Evolutionary conservation across 2,113 vertebrate genomes (phyloP), one percentile per base, ranked within the genome.

Genomic region (Dissostichus mawsoni): DNA sequence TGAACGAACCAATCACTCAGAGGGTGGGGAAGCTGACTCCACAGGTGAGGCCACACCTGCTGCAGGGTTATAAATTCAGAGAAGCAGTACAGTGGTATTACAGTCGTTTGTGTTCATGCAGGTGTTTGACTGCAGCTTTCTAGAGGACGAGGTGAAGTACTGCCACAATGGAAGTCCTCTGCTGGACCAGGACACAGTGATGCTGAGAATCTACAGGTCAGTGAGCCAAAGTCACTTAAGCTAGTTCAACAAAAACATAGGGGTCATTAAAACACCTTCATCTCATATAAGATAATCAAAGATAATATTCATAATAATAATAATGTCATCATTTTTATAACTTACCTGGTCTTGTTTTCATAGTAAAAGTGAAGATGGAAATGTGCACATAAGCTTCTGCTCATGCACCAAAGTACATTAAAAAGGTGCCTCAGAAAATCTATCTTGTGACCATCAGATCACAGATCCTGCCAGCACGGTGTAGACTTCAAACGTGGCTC

Each of bases 81-180:
- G 45, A 29, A 64, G 7, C 41, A 9, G 64, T 7, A 6, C 45
- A 16, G 29, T 5, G 29, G 1, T 3, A 17, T 72, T 5, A 45
- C 25, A 11, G 81, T 14, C 8, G 62, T 23, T 57, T 23, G 74
- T 18, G 51, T 88, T 59, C 36, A 41, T 80, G 67, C 70, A 95
- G 92, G 93, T 95, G 61, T 94, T 96, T 83, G 93, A 95, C 86
- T 96, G 93, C 65, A 76, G 81, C 61, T 95, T 96, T 68, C 86
- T 93, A 11, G 75, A 93, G 3, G 75, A 91, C 4, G 93, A 96
- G 72, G 90, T 96, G 18, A 87, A 87, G 11, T 93, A 92, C 20
- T 57, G 81, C 76, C 93, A 94, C 61, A 93, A 93, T 17, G 94
- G 93, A 14, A 94, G 84, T 61, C 90, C 89, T 0, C 76, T 95